phyloP scores from a whole-genome alignment of 2,113 vertebrate genomes.

The Romanogobio albipinnatus region DNA sequence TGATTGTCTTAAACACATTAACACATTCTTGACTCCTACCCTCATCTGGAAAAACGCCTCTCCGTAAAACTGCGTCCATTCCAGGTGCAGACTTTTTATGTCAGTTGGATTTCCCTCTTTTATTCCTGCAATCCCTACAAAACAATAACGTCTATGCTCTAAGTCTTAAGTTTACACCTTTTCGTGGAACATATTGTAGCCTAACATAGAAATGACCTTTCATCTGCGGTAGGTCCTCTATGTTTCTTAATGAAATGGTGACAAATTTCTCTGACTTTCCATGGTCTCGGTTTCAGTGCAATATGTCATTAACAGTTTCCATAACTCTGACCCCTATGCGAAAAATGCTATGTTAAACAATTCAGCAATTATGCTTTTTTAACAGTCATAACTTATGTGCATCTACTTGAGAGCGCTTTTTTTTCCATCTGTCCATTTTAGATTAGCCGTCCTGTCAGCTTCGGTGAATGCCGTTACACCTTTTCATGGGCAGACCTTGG shows the following conservation, averaged over 20 bases:
- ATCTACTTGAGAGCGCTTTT: constrained; percentile 79
- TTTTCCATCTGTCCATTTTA: constrained; percentile 76
- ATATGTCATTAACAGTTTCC: constrained; percentile 83
- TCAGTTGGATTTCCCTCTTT: constrained; percentile 13
- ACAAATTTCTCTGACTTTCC: constrained; percentile 78
- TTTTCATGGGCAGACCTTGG: constrained; percentile 68
- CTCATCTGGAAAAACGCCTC: constrained; percentile 67
- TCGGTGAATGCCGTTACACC: constrained; percentile 72
- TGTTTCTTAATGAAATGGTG: constrained; percentile 81
- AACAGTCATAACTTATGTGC: constrained; percentile 78
- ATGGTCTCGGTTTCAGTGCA: constrained; percentile 76
- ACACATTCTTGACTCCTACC: constrained; percentile 70
- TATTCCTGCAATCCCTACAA: background rate
- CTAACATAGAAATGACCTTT: background rate
- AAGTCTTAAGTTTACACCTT: background rate
- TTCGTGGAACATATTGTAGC: background rate
- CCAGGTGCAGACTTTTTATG: constrained; percentile 35
- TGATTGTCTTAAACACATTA: constrained; percentile 70
- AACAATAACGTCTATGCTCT: background rate
- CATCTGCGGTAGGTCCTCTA: constrained; percentile 67
- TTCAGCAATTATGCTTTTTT: constrained; percentile 70
- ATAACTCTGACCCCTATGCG: constrained; percentile 80
- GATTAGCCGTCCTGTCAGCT: constrained; percentile 60
- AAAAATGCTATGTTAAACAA: constrained; percentile 74
- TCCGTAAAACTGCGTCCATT: constrained; percentile 5